Percentiles rank a stretch among this genome's conserved stretches.
Conservation (phyloP, 2,797 vertebrate genomes). For the Scleropages formosus region DNA sequence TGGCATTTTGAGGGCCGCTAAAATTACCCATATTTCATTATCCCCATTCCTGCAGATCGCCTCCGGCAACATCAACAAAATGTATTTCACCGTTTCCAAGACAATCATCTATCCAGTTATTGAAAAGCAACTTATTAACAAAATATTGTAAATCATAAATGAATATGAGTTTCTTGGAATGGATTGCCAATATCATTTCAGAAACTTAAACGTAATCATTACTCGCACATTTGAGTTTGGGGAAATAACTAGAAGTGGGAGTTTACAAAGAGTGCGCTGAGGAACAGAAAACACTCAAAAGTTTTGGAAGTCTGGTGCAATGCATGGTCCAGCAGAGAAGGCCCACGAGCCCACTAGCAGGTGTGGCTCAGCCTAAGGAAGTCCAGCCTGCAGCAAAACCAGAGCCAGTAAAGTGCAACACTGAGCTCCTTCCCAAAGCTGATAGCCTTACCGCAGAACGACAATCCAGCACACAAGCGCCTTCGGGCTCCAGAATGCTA, state of each 20-base stretch:
- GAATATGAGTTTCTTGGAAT: not conserved
- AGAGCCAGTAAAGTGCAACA: not conserved
- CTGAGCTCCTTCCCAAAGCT: not conserved
- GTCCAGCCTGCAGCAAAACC: not conserved
- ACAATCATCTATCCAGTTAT: no score
- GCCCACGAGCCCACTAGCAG: not conserved
- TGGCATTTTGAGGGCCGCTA: not conserved
- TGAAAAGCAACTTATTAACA: no score
- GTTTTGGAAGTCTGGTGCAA: not conserved
- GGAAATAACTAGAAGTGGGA: not conserved
- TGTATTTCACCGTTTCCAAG: no score
- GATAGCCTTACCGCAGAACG: slow-evolving; percentile 16
- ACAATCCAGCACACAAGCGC: slow-evolving; percentile 18
- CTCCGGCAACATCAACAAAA: no score
- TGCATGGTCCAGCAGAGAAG: not conserved
- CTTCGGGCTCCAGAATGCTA: slow-evolving; percentile 41
- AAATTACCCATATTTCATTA: no score
- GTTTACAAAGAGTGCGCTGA: not conserved
- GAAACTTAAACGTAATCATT: not conserved
- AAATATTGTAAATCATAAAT: no score
- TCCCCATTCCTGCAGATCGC: no score
- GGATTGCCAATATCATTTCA: not conserved
- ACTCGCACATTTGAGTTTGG: not conserved
- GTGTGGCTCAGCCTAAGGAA: slow-evolving; percentile 2
- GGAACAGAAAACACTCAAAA: not conserved